A percentile compares a stretch with the other conserved stretches of the same genome.
These are phyloP conservation scores for Tyria jacobaeae DNA, from an alignment of 2,888 invertebrate species.

Conservation along the genomic window DNA sequence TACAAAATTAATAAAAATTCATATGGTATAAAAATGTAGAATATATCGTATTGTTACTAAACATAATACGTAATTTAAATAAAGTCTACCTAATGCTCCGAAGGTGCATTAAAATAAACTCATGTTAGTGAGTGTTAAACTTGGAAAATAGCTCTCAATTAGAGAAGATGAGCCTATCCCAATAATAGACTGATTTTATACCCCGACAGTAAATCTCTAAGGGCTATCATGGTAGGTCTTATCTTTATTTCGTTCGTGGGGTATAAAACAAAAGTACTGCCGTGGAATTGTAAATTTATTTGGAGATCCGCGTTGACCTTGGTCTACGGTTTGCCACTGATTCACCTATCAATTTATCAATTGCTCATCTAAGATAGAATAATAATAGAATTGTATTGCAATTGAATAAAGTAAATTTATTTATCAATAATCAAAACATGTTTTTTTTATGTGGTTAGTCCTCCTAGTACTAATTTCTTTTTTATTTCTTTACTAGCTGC, in stretches of 20 bases:
- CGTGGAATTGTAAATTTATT: conserved; percentile 40
- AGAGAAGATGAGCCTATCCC: conserved; percentile 32
- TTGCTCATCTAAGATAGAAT: no score
- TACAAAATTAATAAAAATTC: no score
- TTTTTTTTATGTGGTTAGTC: no score
- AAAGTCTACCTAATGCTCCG: neutral
- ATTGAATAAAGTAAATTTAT: neutral
- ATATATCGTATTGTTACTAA: no score
- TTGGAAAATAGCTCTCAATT: conserved; percentile 33
- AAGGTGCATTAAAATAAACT: conserved; percentile 14
- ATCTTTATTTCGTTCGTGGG: conserved; percentile 49
- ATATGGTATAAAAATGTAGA: no score
- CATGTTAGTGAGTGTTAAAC: conserved; percentile 15
- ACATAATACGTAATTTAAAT: neutral
- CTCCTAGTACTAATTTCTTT: no score
- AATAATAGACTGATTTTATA: conserved; percentile 45
- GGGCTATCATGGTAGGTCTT: conserved; percentile 41
- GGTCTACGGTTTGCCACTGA: conserved; percentile 5
- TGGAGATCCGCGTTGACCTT: conserved; percentile 23
- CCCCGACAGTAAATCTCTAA: conserved; percentile 42
- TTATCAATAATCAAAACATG: no score
- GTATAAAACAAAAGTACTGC: conserved; percentile 45
- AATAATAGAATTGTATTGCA: no score
- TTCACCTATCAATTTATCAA: no score
- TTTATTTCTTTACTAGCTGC: no score